Percentiles rank a stretch among this genome's conserved stretches.
phyloP scores from a whole-genome alignment of 2,113 vertebrate genomes.

The Sinocyclocheilus anophthalmus region DNA sequence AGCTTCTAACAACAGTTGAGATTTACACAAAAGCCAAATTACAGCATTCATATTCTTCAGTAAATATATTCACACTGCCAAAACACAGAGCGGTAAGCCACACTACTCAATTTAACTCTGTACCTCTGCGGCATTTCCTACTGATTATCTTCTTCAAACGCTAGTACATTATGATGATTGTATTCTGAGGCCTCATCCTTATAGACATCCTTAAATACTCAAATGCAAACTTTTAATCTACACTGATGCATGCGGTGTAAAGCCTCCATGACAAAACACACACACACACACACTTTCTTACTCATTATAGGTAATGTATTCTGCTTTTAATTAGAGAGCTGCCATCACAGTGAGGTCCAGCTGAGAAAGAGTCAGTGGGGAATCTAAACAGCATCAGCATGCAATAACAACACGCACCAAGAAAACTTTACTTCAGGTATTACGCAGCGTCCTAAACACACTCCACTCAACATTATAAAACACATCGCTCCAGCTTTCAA shows the following conservation, averaged over 20 bases:
- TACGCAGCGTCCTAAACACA: constrained; percentile 2
- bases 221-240: constrained; percentile 25
- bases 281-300: constrained; percentile 9
- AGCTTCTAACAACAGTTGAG: constrained; percentile 28
- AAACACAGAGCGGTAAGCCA: background rate
- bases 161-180: background rate
- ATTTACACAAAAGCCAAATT: constrained; percentile 51
- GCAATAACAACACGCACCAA: constrained; percentile 2
- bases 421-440: constrained; percentile 2
- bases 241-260: background rate
- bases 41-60: constrained; percentile 39
- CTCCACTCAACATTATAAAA: background rate
- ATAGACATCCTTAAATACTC: background rate
- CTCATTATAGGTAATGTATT: constrained; percentile 40
- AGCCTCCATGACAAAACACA: background rate
- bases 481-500: background rate
- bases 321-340: constrained; percentile 42
- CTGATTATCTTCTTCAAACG: constrained; percentile 8
- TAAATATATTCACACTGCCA: constrained; percentile 22
- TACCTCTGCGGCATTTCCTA: background rate
- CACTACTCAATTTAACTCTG: background rate
- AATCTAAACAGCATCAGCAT: constrained; percentile 45
- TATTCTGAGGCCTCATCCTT: background rate
- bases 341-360: constrained; percentile 33
- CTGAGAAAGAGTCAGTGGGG: constrained; percentile 36